phyloP scores from a whole-genome alignment of 2,113 vertebrate genomes.

The Piprites chloris region DNA sequence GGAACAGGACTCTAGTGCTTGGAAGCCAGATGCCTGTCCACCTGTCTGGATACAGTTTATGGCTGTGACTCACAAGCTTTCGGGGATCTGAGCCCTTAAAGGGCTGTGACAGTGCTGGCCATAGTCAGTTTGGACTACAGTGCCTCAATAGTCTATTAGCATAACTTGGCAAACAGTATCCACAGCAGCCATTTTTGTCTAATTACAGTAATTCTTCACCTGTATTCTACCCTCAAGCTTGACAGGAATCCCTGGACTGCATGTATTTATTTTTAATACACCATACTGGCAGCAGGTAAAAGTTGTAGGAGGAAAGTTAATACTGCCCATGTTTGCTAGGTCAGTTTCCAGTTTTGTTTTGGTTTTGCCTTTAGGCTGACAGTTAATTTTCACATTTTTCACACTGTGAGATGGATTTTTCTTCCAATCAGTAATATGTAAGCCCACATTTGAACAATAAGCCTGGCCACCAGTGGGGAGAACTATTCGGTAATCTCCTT shows the following conservation, averaged over 20 bases:
- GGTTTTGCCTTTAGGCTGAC: neutral
- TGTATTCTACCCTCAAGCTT: neutral
- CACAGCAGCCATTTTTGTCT: neutral
- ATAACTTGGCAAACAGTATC: neutral
- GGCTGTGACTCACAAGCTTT: neutral
- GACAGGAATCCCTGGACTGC: neutral
- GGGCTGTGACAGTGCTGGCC: neutral
- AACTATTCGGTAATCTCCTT: neutral
- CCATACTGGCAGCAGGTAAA: neutral
- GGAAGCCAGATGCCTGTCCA: neutral
- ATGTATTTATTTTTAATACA: conserved; percentile 11
- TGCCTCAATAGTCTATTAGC: neutral
- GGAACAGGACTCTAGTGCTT: accelerated
- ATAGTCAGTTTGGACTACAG: neutral
- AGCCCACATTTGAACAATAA: neutral
- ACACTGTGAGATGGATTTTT: neutral
- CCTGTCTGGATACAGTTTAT: neutral
- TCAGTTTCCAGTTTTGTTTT: neutral
- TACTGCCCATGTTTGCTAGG: neutral
- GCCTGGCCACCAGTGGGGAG: accelerated
- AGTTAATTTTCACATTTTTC: neutral
- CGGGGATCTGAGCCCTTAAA: neutral
- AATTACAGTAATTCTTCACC: neutral
- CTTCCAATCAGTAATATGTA: neutral
- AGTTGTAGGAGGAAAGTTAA: conserved; percentile 5